Percentiles rank a stretch among this genome's conserved stretches.
These are phyloP conservation scores for Fopius arisanus DNA, from an alignment of 1,140 invertebrate genomes.

Conservation along the genomic window DNA sequence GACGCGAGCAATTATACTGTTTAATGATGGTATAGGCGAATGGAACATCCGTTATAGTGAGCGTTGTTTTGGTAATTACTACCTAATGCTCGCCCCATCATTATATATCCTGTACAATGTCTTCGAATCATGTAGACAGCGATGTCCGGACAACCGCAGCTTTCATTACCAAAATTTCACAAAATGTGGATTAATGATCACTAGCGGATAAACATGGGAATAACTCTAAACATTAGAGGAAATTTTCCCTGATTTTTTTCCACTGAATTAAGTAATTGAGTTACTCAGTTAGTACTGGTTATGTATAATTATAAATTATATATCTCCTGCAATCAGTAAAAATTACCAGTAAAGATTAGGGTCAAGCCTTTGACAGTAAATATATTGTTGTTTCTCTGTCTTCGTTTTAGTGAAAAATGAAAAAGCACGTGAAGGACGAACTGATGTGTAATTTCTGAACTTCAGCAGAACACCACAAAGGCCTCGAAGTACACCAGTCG, in stretches of 20 bases:
- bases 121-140: not conserved
- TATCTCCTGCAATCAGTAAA: too few species aligned
- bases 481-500: not conserved
- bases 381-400: too few species aligned
- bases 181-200: not conserved
- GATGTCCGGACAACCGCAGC: not conserved
- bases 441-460: slow-evolving; percentile 27
- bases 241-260: too few species aligned
- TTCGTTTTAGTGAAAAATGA: not conserved
- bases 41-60: slow-evolving; percentile 50
- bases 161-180: not conserved
- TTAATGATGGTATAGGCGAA: slow-evolving; percentile 52
- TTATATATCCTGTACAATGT: slow-evolving; percentile 24
- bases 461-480: not conserved
- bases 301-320: too few species aligned
- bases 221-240: too few species aligned
- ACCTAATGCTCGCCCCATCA: slow-evolving; percentile 39
- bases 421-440: slow-evolving; percentile 6
- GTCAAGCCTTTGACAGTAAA: too few species aligned
- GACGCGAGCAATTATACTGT: slow-evolving; percentile 56
- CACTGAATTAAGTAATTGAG: too few species aligned
- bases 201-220: too few species aligned
- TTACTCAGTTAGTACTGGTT: too few species aligned
- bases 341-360: too few species aligned
- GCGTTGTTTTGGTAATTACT: slow-evolving; percentile 55